A percentile compares a stretch with the other conserved stretches of the same genome.
phyloP scores from a whole-genome alignment of 2,888 invertebrate species.

The Notodonta ziczac region DNA sequence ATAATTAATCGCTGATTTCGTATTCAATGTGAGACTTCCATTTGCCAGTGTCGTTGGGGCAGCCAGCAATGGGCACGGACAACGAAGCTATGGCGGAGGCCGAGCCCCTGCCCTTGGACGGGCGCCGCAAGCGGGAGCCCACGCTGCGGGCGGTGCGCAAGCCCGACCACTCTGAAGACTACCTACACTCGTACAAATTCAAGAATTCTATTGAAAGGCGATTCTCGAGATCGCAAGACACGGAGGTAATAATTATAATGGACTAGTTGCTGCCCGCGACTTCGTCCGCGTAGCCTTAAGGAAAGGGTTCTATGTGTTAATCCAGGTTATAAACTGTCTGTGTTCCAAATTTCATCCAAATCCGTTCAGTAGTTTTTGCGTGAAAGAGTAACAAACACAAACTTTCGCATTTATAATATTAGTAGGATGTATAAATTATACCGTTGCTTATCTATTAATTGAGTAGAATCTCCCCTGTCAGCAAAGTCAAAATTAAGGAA shows the following conservation, averaged over 20 bases:
- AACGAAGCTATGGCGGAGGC: conserved; percentile 32
- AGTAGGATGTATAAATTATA: too few species aligned
- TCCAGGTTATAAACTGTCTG: too few species aligned
- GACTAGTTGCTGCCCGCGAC: too few species aligned
- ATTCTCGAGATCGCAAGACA: conserved; percentile 87
- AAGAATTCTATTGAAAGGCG: conserved; percentile 97
- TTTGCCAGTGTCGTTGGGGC: conserved; percentile 41
- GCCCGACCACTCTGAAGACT: conserved; percentile 76
- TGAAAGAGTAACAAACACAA: too few species aligned
- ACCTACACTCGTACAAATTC: conserved; percentile 92
- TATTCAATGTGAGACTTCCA: background rate
- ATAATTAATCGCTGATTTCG: background rate
- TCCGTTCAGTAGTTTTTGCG: too few species aligned
- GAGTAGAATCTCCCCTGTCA: too few species aligned
- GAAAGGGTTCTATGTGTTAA: too few species aligned
- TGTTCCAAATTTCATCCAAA: too few species aligned
- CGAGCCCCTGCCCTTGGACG: conserved; percentile 59
- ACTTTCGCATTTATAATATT: too few species aligned
- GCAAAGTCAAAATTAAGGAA: too few species aligned
- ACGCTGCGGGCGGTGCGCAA: conserved; percentile 71
- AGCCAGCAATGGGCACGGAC: conserved; percentile 30
- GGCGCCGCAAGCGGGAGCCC: conserved; percentile 58
- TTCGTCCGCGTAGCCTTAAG: too few species aligned
- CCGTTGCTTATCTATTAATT: too few species aligned
- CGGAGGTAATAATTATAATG: conserved; percentile 51